Evolutionary conservation across 1,140 invertebrate species (phyloP).

Genomic region (Dufourea novaeangliae): DNA sequence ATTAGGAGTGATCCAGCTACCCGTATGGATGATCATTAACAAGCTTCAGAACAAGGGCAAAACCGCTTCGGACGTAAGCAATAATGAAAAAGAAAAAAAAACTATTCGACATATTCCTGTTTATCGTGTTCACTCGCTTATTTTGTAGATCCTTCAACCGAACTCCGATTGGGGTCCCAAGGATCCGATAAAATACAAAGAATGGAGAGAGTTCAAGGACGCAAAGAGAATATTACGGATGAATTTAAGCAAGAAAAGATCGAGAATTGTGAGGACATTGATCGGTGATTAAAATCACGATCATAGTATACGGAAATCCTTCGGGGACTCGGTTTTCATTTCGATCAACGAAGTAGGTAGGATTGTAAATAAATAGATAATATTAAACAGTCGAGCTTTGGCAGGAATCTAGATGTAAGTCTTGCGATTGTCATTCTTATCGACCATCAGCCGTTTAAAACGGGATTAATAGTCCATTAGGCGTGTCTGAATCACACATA

Average conservation of each 20-base stretch:
- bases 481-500: too few species aligned
- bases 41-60: constrained; percentile 30
- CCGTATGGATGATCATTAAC: constrained; percentile 37
- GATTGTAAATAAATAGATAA: background rate
- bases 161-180: constrained; percentile 55
- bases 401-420: background rate
- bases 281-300: constrained; percentile 41
- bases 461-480: too few species aligned
- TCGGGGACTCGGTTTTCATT: background rate
- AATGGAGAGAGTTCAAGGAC: constrained; percentile 61
- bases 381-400: background rate
- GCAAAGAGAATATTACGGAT: constrained; percentile 36
- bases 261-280: constrained; percentile 33
- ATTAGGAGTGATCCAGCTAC: constrained; percentile 49
- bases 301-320: background rate
- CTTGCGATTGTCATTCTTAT: background rate
- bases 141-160: constrained; percentile 37
- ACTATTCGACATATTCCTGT: background rate
- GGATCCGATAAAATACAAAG: constrained; percentile 34
- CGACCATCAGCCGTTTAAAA: too few species aligned
- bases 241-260: constrained; percentile 16
- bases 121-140: background rate
- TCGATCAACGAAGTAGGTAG: too few species aligned
- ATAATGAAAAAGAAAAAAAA: background rate
- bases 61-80: constrained; percentile 27